Evolutionary conservation across 1,140 invertebrate species (phyloP), one percentile per base, ranked within the genome.

Genomic region (Philotrypesis tridentata): DNA sequence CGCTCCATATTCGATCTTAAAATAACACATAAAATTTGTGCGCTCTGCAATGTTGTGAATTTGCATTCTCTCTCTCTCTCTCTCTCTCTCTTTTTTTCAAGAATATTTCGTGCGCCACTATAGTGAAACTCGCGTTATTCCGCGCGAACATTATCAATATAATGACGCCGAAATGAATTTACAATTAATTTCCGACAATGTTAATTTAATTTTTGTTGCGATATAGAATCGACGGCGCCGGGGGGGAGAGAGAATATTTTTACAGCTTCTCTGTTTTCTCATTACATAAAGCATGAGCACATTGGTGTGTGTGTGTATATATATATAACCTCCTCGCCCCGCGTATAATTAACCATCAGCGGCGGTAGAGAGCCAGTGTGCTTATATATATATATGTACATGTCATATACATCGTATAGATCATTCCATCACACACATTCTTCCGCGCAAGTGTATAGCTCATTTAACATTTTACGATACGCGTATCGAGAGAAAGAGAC

Each of bases 381-480:
- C n/a, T n/a, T n/a, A n/a, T n/a, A n/a, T n/a, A n/a, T n/a, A n/a
- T n/a, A n/a, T n/a, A n/a, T n/a, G n/a, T n/a, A n/a, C n/a, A 14
- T 55, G 48, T 14, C 43, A 17, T 48, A 48, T 48, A 48, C 4
- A 37, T 37, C 1, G 17, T n/a, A 55, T 55, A 55, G 17, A 55
- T n/a, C 48, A 55, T 55, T 55, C 17, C 12, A 5, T 48, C 5
- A 55, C 21, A 55, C 21, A 55, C 48, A 55, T 65, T 65, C 14
- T 27, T 65, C 63, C 63, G 63, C n/a, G 17, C 25, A 29, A 25
- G 63, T 25, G 63, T 65, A 23, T 65, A 65, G 48, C 48, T 55
- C 14, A 72, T 72, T 72, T 25, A 17, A 43, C 33, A 72, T 72
- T 72, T 72, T 48, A 43, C 14, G n/a, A 72, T 43, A 40, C 9